These are phyloP conservation scores for Gymnothorax javanicus DNA, from an alignment of 2,797 vertebrate genomes.

Conservation along the genomic window DNA sequence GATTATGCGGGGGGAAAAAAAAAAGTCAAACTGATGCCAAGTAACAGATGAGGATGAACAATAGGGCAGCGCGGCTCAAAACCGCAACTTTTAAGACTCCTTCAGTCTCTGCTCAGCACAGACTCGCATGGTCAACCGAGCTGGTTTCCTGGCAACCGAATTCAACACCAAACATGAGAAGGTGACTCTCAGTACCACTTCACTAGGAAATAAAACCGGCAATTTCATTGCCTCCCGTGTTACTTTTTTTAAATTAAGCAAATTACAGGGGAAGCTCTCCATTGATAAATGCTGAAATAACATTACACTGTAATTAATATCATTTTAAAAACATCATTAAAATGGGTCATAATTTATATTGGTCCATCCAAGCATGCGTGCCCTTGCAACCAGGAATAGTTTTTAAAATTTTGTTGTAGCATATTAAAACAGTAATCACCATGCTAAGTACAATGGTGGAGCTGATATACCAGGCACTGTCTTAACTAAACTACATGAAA, in stretches of 20 bases:
- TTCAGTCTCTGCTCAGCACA: neutral
- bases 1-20: slow-evolving; percentile 22
- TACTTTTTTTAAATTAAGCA: neutral
- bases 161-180: neutral
- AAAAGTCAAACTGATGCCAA: neutral
- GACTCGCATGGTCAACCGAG: neutral
- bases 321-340: neutral
- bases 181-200: slow-evolving; percentile 8
- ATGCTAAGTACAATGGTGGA: slow-evolving; percentile 75
- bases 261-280: neutral
- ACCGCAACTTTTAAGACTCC: neutral
- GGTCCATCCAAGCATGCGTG: slow-evolving; percentile 82
- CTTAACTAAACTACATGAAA: slow-evolving; percentile 70
- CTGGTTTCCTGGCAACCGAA: neutral
- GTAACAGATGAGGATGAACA: neutral
- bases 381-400: slow-evolving; percentile 74
- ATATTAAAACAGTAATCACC: slow-evolving; percentile 63
- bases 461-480: slow-evolving; percentile 73
- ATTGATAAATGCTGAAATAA: neutral
- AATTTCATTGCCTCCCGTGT: slow-evolving; percentile 53
- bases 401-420: neutral
- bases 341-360: slow-evolving; percentile 71
- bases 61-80: neutral
- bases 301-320: slow-evolving; percentile 1
- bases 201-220: slow-evolving; percentile 35